Evolutionary conservation across 2,113 vertebrate genomes (phyloP).

Genomic region (Istiophorus platypterus): DNA sequence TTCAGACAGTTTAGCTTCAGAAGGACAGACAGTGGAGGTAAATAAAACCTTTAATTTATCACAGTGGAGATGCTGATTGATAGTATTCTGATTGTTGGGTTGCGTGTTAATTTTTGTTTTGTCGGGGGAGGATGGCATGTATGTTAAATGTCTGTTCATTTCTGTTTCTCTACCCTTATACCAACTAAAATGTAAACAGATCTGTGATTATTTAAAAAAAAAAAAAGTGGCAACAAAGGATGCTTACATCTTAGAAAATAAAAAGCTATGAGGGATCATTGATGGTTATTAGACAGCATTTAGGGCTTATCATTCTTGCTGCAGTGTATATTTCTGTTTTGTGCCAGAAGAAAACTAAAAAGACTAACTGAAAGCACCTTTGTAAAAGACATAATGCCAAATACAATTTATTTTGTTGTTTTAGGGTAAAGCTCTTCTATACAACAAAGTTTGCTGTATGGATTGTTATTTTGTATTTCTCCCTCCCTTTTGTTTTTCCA

Average conservation of each 20-base stretch:
- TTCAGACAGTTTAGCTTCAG: constrained; percentile 1
- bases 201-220: not conserved
- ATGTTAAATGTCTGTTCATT: not conserved
- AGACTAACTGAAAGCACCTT: constrained; percentile 66
- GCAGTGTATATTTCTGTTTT: constrained; percentile 39
- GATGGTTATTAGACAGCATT: not conserved
- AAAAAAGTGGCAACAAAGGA: not conserved
- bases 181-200: not conserved
- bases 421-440: constrained; percentile 32
- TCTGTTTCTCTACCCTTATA: not conserved
- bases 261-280: not conserved
- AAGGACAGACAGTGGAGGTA: not conserved
- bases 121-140: not conserved
- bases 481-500: constrained; percentile 12
- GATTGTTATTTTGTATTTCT: constrained; percentile 22
- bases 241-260: not conserved
- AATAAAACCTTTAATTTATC: not conserved
- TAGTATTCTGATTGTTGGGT: not conserved
- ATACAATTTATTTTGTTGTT: constrained; percentile 48
- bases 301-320: constrained; percentile 26
- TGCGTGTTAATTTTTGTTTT: not conserved
- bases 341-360: constrained; percentile 37
- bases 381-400: constrained; percentile 69
- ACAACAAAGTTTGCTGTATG: constrained; percentile 34
- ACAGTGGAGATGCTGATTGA: not conserved